Percentiles rank a stretch among this genome's conserved stretches.
phyloP scores from a whole-genome alignment of 1,140 invertebrate species.

The Calliopsis andreniformis region DNA sequence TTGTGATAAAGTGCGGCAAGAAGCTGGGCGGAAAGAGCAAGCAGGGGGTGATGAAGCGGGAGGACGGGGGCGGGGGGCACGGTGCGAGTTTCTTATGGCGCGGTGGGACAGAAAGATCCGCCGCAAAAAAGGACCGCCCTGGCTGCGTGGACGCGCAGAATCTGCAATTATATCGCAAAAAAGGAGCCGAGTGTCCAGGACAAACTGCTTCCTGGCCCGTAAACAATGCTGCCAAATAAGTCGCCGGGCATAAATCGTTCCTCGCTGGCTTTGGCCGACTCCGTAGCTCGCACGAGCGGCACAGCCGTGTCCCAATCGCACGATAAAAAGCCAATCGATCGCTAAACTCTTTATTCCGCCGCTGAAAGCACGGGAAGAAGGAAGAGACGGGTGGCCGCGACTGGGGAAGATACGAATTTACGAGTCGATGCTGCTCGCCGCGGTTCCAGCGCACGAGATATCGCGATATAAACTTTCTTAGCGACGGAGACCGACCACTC shows the following conservation, averaged over 20 bases:
- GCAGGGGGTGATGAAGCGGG: not conserved
- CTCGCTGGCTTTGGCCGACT: not conserved
- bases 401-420: slow-evolving; percentile 41
- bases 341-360: slow-evolving; percentile 55
- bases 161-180: slow-evolving; percentile 74
- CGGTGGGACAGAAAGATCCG: slow-evolving; percentile 45
- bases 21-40: not conserved
- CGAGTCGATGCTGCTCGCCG: not conserved
- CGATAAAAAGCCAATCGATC: slow-evolving; percentile 54
- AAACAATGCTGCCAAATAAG: slow-evolving; percentile 70
- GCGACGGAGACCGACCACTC: not conserved
- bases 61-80: slow-evolving; percentile 10
- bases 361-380: not conserved
- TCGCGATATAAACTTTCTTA: slow-evolving; percentile 39
- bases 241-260: slow-evolving; percentile 63
- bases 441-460: not conserved
- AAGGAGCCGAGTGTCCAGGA: slow-evolving; percentile 56
- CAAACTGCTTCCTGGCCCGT: slow-evolving; percentile 67
- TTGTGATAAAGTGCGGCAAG: slow-evolving; percentile 43
- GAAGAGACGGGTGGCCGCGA: not conserved
- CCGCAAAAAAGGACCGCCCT: slow-evolving; percentile 73
- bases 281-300: slow-evolving; percentile 16
- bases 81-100: slow-evolving; percentile 65
- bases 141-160: slow-evolving; percentile 57
- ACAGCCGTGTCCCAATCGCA: slow-evolving; percentile 22